phyloP scores from a whole-genome alignment of 2,113 vertebrate genomes.

The Columbina picui region DNA sequence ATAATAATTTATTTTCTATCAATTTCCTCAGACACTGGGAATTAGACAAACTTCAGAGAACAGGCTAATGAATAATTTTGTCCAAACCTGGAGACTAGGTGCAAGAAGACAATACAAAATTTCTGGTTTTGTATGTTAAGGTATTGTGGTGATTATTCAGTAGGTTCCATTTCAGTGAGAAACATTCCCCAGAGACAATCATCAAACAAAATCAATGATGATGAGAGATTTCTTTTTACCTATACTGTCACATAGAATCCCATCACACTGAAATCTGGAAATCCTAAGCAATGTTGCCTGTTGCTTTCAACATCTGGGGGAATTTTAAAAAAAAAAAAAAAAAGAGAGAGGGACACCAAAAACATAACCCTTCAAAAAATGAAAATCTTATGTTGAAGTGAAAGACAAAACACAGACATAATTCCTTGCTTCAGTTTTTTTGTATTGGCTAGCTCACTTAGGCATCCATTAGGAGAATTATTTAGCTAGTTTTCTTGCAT shows the following conservation, averaged over 20 bases:
- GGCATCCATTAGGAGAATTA: neutral
- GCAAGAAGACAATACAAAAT: neutral
- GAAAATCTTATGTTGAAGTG: neutral
- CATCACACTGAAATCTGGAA: neutral
- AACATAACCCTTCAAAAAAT: neutral
- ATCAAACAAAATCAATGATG: neutral
- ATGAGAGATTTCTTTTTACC: neutral
- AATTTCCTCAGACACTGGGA: neutral
- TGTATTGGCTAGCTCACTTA: neutral
- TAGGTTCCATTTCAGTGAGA: neutral
- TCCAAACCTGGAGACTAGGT: neutral
- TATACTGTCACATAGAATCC: neutral
- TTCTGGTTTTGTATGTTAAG: neutral
- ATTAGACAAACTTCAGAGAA: neutral
- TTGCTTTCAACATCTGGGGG: rapidly evolving
- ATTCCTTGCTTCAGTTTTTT: neutral
- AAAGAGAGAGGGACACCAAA: no score
- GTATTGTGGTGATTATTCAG: neutral
- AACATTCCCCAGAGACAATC: neutral
- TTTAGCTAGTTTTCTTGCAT: neutral
- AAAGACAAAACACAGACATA: neutral
- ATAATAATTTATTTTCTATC: neutral
- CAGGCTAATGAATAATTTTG: rapidly evolving
- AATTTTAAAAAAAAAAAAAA: neutral
- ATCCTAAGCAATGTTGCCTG: neutral